A percentile compares a stretch with the other conserved stretches of the same genome.
Conservation (phyloP, 1,140 invertebrate species). For the Bombus consobrinus region DNA sequence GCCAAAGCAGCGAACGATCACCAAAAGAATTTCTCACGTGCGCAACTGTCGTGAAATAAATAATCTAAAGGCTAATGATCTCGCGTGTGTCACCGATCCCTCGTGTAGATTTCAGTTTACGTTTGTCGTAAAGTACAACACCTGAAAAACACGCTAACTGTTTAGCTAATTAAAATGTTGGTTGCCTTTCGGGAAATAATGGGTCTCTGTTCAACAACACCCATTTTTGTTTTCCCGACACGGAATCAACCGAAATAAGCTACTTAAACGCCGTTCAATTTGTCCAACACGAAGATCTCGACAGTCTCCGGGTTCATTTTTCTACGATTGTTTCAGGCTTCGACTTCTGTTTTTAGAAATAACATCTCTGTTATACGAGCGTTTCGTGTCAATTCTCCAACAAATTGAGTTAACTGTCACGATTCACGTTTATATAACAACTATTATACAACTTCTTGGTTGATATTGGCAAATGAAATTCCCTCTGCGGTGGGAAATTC, state of each 20-base stretch:
- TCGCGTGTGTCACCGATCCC: conserved; percentile 11
- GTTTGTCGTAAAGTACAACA: background rate
- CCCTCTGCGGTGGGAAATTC: background rate
- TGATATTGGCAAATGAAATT: background rate
- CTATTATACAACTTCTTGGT: background rate
- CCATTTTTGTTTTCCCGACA: fast-evolving
- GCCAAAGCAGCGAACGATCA: conserved; percentile 1
- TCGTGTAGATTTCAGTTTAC: background rate
- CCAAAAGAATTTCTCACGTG: background rate
- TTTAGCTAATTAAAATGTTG: background rate
- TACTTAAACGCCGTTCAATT: background rate
- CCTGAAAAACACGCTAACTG: background rate
- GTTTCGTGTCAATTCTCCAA: background rate
- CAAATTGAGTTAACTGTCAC: background rate
- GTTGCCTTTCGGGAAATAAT: too few relatives aligned
- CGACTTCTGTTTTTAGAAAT: conserved; percentile 1
- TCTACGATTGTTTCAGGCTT: background rate
- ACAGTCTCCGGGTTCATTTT: background rate
- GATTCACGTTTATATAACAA: background rate
- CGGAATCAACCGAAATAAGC: background rate
- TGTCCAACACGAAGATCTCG: background rate
- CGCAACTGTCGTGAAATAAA: conserved; percentile 32
- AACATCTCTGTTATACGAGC: background rate
- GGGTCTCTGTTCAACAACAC: background rate
- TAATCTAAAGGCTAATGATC: conserved; percentile 32